Base-by-base conservation (phyloP, 2,888 invertebrate genomes). In the Biston stratarius region DNA sequence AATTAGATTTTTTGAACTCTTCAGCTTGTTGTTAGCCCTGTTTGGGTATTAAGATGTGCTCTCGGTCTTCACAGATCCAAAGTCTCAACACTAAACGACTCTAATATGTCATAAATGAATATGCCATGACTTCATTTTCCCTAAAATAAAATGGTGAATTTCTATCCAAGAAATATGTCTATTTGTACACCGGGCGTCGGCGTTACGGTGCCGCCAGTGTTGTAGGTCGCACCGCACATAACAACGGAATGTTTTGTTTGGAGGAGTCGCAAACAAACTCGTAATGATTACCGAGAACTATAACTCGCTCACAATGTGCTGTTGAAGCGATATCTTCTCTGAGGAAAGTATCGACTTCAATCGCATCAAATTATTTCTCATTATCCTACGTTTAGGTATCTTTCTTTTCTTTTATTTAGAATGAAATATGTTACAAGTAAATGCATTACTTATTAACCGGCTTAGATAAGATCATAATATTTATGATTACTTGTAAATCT, bases 221-320 rank as follows among this genome's bases (percentile, higher is more conserved):
- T 84, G 81, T 88, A 83, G 87, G 89, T 87, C 86, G 88, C 86
- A 85, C 85, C 67, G 84, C 84, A 83, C 86, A 85, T 87, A 84
- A 85, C 83, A 87, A 84, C 84, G 86, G 86, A 88, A 86, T 90
- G 88, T 90, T 90, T 68, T 90, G 89, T 87, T 89, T 89, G 86
- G 86, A 90, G 85, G 87, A 90, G 88, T 89, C 88, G 85, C 91
- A 90, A 91, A 89, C 90, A 89, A 88, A 87, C 83, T 85, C 74
- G 74, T 73, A 71, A 74, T 71, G 88, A 88, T 87, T 89, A 89
- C 87, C 74, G 76, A 82, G 89, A 90, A 89, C 80, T 80, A 77
- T 79, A 83, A 81, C 78, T 81, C 77, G 78, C 79, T 79, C 80
- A 81, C 84, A 85, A 82, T 85, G 83, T 86, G 82, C 78, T 82